Base-by-base conservation (phyloP, 2,113 vertebrate genomes). In the Mesitornis unicolor region DNA sequence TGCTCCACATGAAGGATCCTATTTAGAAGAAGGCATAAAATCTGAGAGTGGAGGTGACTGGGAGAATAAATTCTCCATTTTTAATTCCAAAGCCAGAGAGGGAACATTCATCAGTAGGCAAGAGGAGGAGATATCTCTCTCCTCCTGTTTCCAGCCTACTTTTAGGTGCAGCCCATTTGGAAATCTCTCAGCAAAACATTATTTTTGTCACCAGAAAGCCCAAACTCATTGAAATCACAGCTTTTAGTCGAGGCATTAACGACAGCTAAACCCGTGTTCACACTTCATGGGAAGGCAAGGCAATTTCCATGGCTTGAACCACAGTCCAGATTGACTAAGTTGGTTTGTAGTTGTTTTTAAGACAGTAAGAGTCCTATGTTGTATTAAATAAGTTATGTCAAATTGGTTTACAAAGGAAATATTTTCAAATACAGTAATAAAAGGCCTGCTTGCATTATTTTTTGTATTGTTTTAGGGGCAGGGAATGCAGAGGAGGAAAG, bases 1-100 rank as follows among this genome's bases (percentile, higher is more conserved):
- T 53, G 10, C 92, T 92, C 87, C 70, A 83, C 77, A 31, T 87
- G 94, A 93, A 95, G 91, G 95, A 95, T 87, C 87, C 84, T 87
- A 91, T 96, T 97, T 96, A 95, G 74, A 81, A 86, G 75, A 65
- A 84, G 60, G 92, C 89, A 82, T 94, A 92, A 96, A 96, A 93
- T 88, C 90, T 94, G 88, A 40, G 93, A 85, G 73, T 1, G 9
- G 85, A 95, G 90, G 65, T 90, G 87, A 86, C 50, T 54, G 86
- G 53, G 81, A 57, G 80, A 87, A 94, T 91, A 88, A 84, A 93
- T 88, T 87, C 65, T 69, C 59, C 84, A 69, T 87, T 97, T 97
- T 93, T 90, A 90, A 96, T 96, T 91, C 79, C 59, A 63, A 31
- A 61, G 82, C 45, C 15, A 10, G 61, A 38, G 82, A 53, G 53